Base-by-base conservation (phyloP, 2,113 vertebrate genomes). In the Melospiza georgiana region DNA sequence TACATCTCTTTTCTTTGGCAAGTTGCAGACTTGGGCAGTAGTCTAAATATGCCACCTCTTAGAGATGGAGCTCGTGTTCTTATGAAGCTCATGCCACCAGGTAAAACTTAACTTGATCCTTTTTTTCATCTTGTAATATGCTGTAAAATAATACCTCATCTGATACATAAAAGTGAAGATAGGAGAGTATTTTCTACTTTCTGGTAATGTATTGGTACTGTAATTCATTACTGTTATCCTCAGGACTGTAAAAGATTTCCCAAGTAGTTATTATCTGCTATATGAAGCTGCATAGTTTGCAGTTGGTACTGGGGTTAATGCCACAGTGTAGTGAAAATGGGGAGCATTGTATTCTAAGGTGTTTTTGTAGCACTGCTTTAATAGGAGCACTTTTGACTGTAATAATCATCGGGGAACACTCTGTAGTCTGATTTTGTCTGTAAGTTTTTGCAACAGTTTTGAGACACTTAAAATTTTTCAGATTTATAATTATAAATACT, bases 1-100 rank as follows among this genome's bases (percentile, higher is more conserved):
- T 99, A 99, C 97, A 99, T 99, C 97, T 99, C 99, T 94, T 99
- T 99, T 97, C 98, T 99, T 97, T 99, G 99, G 99, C 99, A 99
- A 98, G 99, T 99, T 95, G 99, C 99, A 81, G 99, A 99, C 93
- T 97, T 99, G 83, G 99, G 99, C 90, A 99, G 99, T 97, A 99
- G 98, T 95, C 98, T 99, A 94, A 99, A 99, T 98, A 99, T 99
- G 99, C 99, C 99, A 49, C 98, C 99, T 87, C 98, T 99, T 79
- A 98, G 99, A 97, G 99, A 99, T 96, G 99, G 99, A 95, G 99
- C 99, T 96, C 98, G 99, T 83, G 98, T 99, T 89, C 99, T 99
- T 93, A 99, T 99, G 99, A 99, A 99, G 96, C 99, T 99, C 92
- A 99, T 99, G 99, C 99, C 99, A 78, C 99, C 99, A 97, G 99